Evolutionary conservation across 2,797 vertebrate genomes (phyloP), one percentile per base, ranked within the genome.

Genomic region (Tenualosa ilisha): DNA sequence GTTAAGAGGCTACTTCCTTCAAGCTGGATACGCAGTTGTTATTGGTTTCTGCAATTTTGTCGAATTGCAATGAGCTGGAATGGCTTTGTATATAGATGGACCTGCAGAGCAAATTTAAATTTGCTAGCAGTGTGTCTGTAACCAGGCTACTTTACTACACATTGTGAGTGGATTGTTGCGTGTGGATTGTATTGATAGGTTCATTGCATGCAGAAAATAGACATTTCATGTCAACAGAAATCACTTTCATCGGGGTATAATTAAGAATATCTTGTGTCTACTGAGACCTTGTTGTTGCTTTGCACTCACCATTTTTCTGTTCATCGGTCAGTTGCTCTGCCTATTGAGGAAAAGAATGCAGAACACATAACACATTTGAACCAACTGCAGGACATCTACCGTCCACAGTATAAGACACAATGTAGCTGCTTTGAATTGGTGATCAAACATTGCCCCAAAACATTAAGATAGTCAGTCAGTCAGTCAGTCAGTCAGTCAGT

Each of bases 271-370:
- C 13, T 37, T 26, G n/a, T 31, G 7, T 63, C 5, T 24, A 11
- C n/a, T 65, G 61, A 65, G 24, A 2, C 50, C 50, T 31, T 65
- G 8, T 11, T 65, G 24, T 65, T 37, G 31, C 24, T 40, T 75
- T 56, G 56, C 56, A 91, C 93, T 4, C 89, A 96, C 96, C 96
- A 90, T 95, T 96, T 93, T 96, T 96, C 92, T 96, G 95, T 90
- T 96, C 96, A 0, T 96, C 96, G 72, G 95, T 96, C 89, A 96
- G 94, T 93, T 96, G 96, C 91, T 96, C 95, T 81, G 94, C 96
- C 95, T 96, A 91, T 40, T 82, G 87, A 83, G 86, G 65, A 63
- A 37, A 86, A 82, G 37, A 1, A 83, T 46, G 0, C 50, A 81
- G 89, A 84, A 0, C 8, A 84, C 68, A 43, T 72, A 56, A 15